These are phyloP conservation scores for Paramormyrops kingsleyae DNA, from an alignment of 2,113 vertebrate species.

Conservation along the genomic window DNA sequence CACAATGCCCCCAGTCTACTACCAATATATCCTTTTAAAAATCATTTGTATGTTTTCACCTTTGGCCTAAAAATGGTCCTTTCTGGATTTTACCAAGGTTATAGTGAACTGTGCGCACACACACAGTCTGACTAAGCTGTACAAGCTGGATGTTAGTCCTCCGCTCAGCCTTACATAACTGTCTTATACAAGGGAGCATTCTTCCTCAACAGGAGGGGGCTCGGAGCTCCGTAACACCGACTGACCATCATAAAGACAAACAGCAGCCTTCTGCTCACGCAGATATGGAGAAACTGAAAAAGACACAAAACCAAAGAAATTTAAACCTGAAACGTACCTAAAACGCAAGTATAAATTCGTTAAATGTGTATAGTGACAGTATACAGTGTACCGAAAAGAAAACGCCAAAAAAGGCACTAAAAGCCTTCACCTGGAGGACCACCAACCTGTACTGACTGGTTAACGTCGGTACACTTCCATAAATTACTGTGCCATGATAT, in stretches of 20 bases:
- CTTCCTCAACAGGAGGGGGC: constrained; percentile 34
- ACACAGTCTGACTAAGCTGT: not conserved
- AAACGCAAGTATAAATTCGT: not conserved
- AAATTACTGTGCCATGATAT: not conserved
- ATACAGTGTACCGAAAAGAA: not conserved
- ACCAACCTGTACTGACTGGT: not conserved
- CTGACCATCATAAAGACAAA: constrained; percentile 20
- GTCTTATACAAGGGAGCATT: constrained; percentile 46
- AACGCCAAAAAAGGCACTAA: not conserved
- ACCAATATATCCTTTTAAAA: not conserved
- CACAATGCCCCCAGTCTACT: not conserved
- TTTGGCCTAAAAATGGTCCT: not conserved
- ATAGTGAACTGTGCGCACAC: not conserved
- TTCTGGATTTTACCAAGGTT: not conserved
- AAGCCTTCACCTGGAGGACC: not conserved
- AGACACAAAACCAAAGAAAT: not conserved
- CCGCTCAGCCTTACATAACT: constrained; percentile 51
- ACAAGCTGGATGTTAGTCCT: constrained; percentile 34
- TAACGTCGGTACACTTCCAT: not conserved
- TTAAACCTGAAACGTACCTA: not conserved
- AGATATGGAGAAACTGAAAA: not conserved
- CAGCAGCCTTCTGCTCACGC: not conserved
- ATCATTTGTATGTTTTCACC: not conserved
- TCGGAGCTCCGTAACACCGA: constrained; percentile 23
- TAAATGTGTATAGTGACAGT: not conserved